Conservation (phyloP, 2,888 invertebrate genomes). For the Thecophora atra region DNA sequence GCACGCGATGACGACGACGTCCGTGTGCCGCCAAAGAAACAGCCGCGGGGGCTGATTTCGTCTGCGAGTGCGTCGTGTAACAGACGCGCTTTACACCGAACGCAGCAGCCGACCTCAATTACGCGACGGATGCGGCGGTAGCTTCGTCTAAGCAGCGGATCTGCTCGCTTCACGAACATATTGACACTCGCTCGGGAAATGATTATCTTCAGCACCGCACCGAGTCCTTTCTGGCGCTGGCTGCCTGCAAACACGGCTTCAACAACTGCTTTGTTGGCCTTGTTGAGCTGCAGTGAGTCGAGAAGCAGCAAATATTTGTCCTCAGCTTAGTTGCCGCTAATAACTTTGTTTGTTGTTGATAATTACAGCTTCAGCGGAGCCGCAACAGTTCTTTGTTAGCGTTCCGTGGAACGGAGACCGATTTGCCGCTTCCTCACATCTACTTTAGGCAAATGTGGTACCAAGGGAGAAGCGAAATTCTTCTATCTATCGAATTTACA, state of each 20-base stretch:
- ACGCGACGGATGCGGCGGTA: slow-evolving; percentile 16
- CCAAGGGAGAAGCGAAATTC: too few relatives aligned
- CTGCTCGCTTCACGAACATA: slow-evolving; percentile 11
- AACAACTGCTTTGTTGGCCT: not conserved
- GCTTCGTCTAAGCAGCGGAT: slow-evolving; percentile 10
- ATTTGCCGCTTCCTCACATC: too few relatives aligned
- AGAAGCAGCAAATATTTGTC: slow-evolving; percentile 18
- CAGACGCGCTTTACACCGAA: not conserved
- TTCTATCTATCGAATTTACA: too few relatives aligned
- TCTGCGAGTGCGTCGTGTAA: too few relatives aligned
- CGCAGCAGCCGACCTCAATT: slow-evolving; percentile 8
- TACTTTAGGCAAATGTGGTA: too few relatives aligned
- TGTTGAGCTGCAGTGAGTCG: slow-evolving; percentile 13
- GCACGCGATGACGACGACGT: slow-evolving; percentile 32
- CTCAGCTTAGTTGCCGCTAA: slow-evolving; percentile 7
- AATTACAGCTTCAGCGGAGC: not conserved
- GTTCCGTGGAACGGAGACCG: too few relatives aligned
- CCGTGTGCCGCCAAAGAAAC: slow-evolving; percentile 29
- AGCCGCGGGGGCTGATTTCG: slow-evolving; percentile 16
- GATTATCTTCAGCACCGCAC: slow-evolving; percentile 10
- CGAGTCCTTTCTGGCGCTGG: not conserved
- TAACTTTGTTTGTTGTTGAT: not conserved
- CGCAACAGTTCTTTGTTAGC: not conserved
- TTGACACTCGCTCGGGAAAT: slow-evolving; percentile 19
- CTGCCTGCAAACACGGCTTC: not conserved